Evolutionary conservation across 2,888 invertebrate species (phyloP), one percentile per base, ranked within the genome.

Genomic region (Coecobrya sp.): DNA sequence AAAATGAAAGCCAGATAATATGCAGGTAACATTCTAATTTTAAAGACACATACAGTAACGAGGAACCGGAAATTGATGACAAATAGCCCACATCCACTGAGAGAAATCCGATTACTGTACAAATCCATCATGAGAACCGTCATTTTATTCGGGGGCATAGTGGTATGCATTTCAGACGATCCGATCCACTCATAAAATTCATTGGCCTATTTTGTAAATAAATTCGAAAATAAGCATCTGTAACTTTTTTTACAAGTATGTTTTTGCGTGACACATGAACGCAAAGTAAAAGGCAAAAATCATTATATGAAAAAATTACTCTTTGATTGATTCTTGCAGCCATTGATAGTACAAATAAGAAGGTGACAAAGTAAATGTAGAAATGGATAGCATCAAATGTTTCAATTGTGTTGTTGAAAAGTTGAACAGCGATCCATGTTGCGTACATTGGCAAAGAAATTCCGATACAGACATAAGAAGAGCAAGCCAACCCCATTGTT

Each of bases 111-210:
- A 59, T 91, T 91, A 0, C 91, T 68, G 45, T 81, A 85, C 25
- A 91, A 49, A 79, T 91, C 89, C 85, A 93, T 93, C 30, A 81
- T 68, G 0, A 93, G 27, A n/a, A 85, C 79, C 11, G 89, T 91
- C 70, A 79, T 76, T 52, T 89, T 84, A 27, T 92, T 91, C 0
- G 59, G 5, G 16, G 89, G 89, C 11, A 93, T 11, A 13, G 62
- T 16, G 0, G 70, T 62, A 13, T 86, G 79, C 25, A 89, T 13
- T 49, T 79, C 65, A 0, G 86, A 88, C 8, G 85, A 62, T 5
- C 91, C 52, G 8, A 92, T 89, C 92, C 93, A 92, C 13, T 81
- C 73, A 25, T 91, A 89, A 55, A 93, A 93, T 10, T 91, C 92
- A 19, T 92, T 89, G 4, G 89, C 92, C 93, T 93, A 65, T 8